These are phyloP conservation scores for Drosophila engyochracea DNA, from an alignment of 2,888 invertebrate species.

Conservation along the genomic window DNA sequence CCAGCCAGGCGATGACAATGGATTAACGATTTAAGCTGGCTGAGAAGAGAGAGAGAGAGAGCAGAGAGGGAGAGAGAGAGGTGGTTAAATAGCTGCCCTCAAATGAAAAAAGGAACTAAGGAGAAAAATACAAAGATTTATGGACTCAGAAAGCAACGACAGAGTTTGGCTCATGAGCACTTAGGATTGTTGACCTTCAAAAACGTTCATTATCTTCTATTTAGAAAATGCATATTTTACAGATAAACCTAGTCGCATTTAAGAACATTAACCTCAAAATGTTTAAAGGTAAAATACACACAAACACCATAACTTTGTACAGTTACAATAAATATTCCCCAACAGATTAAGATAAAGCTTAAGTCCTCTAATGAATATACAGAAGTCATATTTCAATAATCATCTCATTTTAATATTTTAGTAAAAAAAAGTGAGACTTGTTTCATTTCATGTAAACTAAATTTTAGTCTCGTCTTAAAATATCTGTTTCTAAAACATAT, in stretches of 20 bases:
- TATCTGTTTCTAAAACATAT: not conserved
- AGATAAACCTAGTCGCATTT: not conserved
- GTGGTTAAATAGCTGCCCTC: conserved; percentile 18
- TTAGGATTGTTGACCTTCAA: not conserved
- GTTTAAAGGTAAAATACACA: not conserved
- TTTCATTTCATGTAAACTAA: not conserved
- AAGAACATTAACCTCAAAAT: not conserved
- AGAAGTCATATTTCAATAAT: not conserved
- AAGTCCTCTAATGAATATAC: not conserved
- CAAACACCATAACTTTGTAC: not conserved
- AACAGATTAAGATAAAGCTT: not conserved
- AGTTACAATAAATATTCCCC: no score
- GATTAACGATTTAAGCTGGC: conserved; percentile 33
- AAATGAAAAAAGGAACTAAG: not conserved
- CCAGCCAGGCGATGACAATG: conserved; percentile 53
- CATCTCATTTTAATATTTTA: not conserved
- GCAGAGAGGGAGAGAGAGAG: not conserved
- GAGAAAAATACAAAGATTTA: not conserved
- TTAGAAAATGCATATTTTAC: no score
- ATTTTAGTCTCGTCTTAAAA: not conserved
- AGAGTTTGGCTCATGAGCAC: not conserved
- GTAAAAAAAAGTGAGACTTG: not conserved
- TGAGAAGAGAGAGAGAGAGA: not conserved
- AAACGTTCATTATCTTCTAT: not conserved
- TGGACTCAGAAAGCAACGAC: not conserved